Evolutionary conservation across 2,797 vertebrate genomes (phyloP), one percentile per base, ranked within the genome.

Genomic region (Heterohyrax brucei): DNA sequence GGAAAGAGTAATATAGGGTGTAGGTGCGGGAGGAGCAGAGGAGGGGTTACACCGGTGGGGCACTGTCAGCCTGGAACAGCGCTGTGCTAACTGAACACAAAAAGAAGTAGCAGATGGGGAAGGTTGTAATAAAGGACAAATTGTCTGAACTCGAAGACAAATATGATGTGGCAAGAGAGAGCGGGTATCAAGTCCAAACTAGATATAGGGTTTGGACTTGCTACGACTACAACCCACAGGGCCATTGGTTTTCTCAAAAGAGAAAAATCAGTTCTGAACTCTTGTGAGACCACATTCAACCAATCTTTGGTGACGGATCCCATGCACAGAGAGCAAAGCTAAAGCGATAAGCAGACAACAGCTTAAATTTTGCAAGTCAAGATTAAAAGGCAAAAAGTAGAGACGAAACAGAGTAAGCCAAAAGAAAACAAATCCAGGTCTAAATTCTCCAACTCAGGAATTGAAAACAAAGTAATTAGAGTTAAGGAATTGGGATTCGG

Each of bases 121-220:
- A 61, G 19, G 13, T 26, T 46, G 1, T 44, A 91, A 68, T 61
- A 87, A 90, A 93, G 48, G 28, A 88, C 79, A 64, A 95, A 83
- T 0, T 85, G 18, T 85, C 73, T 89, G 72, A 96, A 96, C 59
- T 83, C 89, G 70, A 94, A 93, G 50, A 92, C 75, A 22, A 84
- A 77, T 78, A 24, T 81, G 59, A 87, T 72, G 7, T 66, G 30
- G 39, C 33, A 88, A 89, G n/a, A 88, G 28, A 88, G 5, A 81
- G 28, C 39, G 66, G 26, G 2, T 53, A 81, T 76, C 50, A 13
- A 93, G 33, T 77, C 18, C 44, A 93, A 89, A 50, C 79, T 50
- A 89, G 77, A 46, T 72, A 83, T 12, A 33, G 16, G 33, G 75
- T 89, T 94, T 93, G 80, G 70, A 94, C 26, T 53, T 82, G 28